Percentiles rank a stretch among this genome's conserved stretches.
Conservation (phyloP, 2,113 vertebrate genomes). For the Sander lucioperca region DNA sequence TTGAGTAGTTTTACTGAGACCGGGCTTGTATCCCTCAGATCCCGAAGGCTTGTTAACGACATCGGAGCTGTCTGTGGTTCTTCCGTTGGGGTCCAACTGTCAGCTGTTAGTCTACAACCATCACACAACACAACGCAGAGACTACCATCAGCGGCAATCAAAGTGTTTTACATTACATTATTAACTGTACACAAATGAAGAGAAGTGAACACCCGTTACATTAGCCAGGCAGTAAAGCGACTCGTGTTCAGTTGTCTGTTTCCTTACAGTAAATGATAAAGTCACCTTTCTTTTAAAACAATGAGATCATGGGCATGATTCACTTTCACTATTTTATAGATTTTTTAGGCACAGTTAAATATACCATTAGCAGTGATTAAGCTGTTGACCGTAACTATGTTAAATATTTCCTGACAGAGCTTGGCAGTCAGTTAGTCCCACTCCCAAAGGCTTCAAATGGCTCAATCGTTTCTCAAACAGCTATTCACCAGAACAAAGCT, state of each 20-base stretch:
- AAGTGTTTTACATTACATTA: too few relatives aligned
- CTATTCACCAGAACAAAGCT: conserved; percentile 24
- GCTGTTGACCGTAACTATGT: neutral
- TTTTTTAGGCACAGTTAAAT: neutral
- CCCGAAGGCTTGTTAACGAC: too few relatives aligned
- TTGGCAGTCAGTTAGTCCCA: conserved; percentile 11
- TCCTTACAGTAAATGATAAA: neutral
- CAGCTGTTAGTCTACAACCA: too few relatives aligned
- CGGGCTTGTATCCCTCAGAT: too few relatives aligned
- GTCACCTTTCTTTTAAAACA: neutral
- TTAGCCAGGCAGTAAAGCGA: neutral
- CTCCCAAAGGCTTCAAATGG: neutral
- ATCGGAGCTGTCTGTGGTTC: too few relatives aligned
- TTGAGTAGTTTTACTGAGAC: too few relatives aligned
- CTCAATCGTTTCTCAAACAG: conserved; percentile 15
- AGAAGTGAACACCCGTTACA: too few relatives aligned
- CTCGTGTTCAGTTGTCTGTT: neutral
- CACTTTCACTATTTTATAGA: too few relatives aligned
- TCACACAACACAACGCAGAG: too few relatives aligned
- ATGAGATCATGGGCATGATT: neutral
- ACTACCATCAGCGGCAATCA: too few relatives aligned
- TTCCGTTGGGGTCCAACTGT: too few relatives aligned
- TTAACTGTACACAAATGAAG: too few relatives aligned
- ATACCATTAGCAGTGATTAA: neutral
- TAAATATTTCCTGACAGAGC: conserved; percentile 19